Evolutionary conservation across 2,113 vertebrate species (phyloP), one percentile per base, ranked within the genome.

Genomic region (Oreotrochilus melanogaster): DNA sequence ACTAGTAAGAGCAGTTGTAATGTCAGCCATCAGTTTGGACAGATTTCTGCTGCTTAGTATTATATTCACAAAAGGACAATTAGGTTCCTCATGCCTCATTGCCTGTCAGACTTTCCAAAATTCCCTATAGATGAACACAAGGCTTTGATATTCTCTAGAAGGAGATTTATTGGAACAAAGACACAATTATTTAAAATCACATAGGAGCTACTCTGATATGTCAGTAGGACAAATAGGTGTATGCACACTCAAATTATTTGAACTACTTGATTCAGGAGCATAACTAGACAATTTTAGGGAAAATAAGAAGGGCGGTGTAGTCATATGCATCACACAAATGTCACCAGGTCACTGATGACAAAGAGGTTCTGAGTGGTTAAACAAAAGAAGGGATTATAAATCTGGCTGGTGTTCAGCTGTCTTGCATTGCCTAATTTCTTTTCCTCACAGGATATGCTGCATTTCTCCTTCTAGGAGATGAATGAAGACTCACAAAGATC

Each of bases 401-500:
- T n/a, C 47, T 73, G 30, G 16, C 64, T 74, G 23, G 19, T 89
- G 37, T 72, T 94, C 75, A 71, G 19, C 60, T 94, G 86, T 88
- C 79, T 86, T 76, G 66, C 47, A 60, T 58, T 73, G 31, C 6
- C 51, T 80, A 37, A 73, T 88, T 90, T 92, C 66, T 87, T 85
- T 85, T 92, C 18, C 79, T 86, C 31, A 10, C 51, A 54, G 47
- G 8, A 8, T 21, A 76, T 28, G 51, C 37, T 79, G 54, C 54
- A 81, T 84, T 92, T 94, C 31, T 86, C 11, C 50, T 92, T 94
- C 42, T 3, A 4, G 47, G 11, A 80, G 42, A 95, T 88, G 91
- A 94, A 71, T 95, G 64, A 71, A 84, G 50, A 71, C 58, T 80
- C 64, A 70, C 75, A 67, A 21, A 80, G 92, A 54, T 86, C 72